A percentile compares a stretch with the other conserved stretches of the same genome.
These are phyloP conservation scores for Erebia palarica DNA, from an alignment of 2,888 invertebrate species.

Conservation along the genomic window DNA sequence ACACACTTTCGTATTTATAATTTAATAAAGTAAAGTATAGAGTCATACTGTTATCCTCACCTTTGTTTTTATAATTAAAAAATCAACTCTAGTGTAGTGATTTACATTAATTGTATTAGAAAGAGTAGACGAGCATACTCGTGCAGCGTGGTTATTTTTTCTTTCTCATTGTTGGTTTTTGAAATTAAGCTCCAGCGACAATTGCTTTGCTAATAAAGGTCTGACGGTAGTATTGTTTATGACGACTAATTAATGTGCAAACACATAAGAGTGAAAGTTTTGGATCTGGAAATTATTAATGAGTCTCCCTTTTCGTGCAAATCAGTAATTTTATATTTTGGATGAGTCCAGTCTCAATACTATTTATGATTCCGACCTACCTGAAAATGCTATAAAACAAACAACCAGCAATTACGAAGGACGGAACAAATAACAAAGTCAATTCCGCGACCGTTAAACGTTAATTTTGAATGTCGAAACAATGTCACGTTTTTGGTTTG, in stretches of 20 bases:
- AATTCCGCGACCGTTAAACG: conserved; percentile 23
- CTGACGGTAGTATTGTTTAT: conserved; percentile 37
- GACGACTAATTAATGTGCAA: neutral
- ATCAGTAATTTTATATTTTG: neutral
- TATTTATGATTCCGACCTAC: neutral
- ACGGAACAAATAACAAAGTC: conserved; percentile 23
- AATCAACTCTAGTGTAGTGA: conserved; percentile 49
- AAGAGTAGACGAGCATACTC: conserved; percentile 67
- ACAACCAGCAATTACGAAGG: conserved; percentile 19
- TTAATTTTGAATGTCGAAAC: conserved; percentile 24
- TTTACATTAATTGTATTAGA: conserved; percentile 79
- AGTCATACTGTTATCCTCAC: conserved; percentile 50
- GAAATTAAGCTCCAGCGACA: conserved; percentile 76
- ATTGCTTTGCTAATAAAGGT: conserved; percentile 78
- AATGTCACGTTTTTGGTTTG: conserved; percentile 48
- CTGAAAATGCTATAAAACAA: conserved; percentile 10
- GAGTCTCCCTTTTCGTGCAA: neutral
- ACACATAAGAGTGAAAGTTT: neutral
- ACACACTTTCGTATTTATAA: conserved; percentile 61
- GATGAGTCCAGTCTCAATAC: neutral
- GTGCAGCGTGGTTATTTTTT: conserved; percentile 68
- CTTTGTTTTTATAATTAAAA: conserved; percentile 76
- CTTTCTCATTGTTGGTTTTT: conserved; percentile 74
- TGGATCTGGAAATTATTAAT: neutral
- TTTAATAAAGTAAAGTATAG: no score